Percentiles rank a stretch among this genome's conserved stretches.
Evolutionary conservation across 2,888 invertebrate species (phyloP).

Genomic region (Tachina fera): DNA sequence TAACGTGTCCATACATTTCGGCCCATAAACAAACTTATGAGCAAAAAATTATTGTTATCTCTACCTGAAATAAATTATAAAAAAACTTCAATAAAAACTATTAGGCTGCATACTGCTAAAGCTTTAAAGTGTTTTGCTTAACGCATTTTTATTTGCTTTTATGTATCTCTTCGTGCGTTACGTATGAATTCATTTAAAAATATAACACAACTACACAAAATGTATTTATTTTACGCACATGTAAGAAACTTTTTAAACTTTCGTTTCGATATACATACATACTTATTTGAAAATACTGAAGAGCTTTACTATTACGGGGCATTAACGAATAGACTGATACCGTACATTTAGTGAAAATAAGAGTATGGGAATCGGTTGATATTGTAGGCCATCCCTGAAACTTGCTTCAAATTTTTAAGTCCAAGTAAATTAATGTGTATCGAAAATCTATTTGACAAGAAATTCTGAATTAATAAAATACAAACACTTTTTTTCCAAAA

Average conservation of each 20-base stretch:
- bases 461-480: no score
- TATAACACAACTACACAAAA: background rate
- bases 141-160: conserved; percentile 53
- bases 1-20: conserved; percentile 2
- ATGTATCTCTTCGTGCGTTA: conserved; percentile 10
- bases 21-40: background rate
- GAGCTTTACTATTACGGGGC: background rate
- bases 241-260: background rate
- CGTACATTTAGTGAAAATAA: background rate
- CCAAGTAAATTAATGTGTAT: no score
- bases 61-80: conserved; percentile 50
- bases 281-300: conserved; percentile 10
- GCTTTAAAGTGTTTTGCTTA: conserved; percentile 41
- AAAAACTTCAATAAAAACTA: conserved; percentile 13
- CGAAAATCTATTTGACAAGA: no score
- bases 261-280: conserved; percentile 11
- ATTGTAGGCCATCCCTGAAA: background rate
- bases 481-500: no score
- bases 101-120: conserved; percentile 41
- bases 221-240: background rate
- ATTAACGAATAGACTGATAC: conserved; percentile 4
- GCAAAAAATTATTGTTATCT: conserved; percentile 21
- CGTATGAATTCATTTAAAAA: conserved; percentile 16
- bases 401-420: no score
- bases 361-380: background rate